Evolutionary conservation across 37 sponge, comb jelly and placozoan genomes (phyloP).

Genomic region (Halisarca cf. caerulea): DNA sequence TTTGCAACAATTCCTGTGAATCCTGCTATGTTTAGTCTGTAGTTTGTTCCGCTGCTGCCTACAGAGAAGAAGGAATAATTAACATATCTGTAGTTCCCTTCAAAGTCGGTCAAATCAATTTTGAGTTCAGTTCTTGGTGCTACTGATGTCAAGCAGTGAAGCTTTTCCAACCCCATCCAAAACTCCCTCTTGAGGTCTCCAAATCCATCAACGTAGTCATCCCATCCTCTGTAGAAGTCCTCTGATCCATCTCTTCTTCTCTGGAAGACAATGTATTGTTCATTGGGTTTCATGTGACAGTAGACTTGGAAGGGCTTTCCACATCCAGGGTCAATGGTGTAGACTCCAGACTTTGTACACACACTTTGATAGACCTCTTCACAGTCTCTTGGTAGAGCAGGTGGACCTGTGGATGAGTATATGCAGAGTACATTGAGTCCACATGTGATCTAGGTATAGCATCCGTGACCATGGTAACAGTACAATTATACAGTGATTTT

Average conservation of each 20-base stretch:
- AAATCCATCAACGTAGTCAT: slow-evolving; percentile 52
- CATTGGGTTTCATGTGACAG: slow-evolving; percentile 18
- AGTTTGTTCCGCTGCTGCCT: slow-evolving; percentile 7
- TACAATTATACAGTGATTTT: no score
- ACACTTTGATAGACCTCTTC: background rate
- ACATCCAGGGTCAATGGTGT: slow-evolving; percentile 33
- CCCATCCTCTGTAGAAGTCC: slow-evolving; percentile 40
- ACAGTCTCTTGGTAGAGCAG: background rate
- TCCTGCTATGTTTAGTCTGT: slow-evolving; percentile 22
- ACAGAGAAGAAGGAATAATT: slow-evolving; percentile 31
- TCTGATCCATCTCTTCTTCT: slow-evolving; percentile 22
- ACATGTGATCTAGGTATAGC: no score
- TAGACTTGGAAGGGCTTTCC: background rate
- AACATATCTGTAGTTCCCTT: slow-evolving; percentile 10
- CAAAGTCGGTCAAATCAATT: slow-evolving; percentile 13
- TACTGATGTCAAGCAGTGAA: slow-evolving; percentile 47
- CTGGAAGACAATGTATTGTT: slow-evolving; percentile 65
- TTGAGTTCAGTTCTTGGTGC: background rate
- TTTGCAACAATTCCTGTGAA: slow-evolving; percentile 30
- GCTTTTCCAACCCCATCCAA: slow-evolving; percentile 71
- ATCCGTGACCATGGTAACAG: no score
- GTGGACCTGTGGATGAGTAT: slow-evolving; percentile 12
- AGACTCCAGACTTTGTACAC: slow-evolving; percentile 1
- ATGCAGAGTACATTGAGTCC: no score
- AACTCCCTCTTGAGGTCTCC: slow-evolving; percentile 57